Evolutionary conservation across 1,140 invertebrate species (phyloP).

Genomic region (Drosophila sechellia): DNA sequence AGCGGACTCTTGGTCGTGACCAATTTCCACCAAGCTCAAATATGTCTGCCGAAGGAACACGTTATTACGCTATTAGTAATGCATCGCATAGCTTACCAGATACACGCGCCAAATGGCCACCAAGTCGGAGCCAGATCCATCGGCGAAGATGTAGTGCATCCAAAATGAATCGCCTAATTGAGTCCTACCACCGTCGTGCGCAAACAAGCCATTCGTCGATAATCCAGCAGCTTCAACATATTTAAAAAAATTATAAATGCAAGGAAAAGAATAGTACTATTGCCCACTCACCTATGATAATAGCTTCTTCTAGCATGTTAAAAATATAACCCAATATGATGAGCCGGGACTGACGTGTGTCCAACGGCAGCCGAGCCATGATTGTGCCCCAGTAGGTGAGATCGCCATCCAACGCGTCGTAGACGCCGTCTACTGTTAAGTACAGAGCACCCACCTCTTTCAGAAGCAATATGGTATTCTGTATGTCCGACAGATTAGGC

Average conservation of each 20-base stretch:
- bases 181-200: slow-evolving; percentile 38
- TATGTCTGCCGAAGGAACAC: slow-evolving; percentile 29
- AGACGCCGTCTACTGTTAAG: slow-evolving; percentile 85
- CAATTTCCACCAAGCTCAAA: slow-evolving; percentile 49
- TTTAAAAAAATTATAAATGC: too few species aligned
- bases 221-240: slow-evolving; percentile 89
- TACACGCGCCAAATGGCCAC: slow-evolving; percentile 93
- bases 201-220: slow-evolving; percentile 92
- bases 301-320: slow-evolving; percentile 92
- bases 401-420: slow-evolving; percentile 91
- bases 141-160: slow-evolving; percentile 92
- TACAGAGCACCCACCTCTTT: slow-evolving; percentile 94
- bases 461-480: slow-evolving; percentile 91
- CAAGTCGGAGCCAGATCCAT: slow-evolving; percentile 93
- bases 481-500: slow-evolving; percentile 93
- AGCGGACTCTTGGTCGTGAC: slow-evolving; percentile 26
- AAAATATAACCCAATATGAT: slow-evolving; percentile 95
- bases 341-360: slow-evolving; percentile 92
- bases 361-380: slow-evolving; percentile 93
- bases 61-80: neutral
- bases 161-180: slow-evolving; percentile 90
- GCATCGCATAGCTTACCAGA: slow-evolving; percentile 85
- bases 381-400: slow-evolving; percentile 94
- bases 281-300: slow-evolving; percentile 92
- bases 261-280: too few species aligned